A percentile compares a stretch with the other conserved stretches of the same genome.
Evolutionary conservation across 1,140 invertebrate species (phyloP).

Genomic region (Macrosteles quadrilineatus): DNA sequence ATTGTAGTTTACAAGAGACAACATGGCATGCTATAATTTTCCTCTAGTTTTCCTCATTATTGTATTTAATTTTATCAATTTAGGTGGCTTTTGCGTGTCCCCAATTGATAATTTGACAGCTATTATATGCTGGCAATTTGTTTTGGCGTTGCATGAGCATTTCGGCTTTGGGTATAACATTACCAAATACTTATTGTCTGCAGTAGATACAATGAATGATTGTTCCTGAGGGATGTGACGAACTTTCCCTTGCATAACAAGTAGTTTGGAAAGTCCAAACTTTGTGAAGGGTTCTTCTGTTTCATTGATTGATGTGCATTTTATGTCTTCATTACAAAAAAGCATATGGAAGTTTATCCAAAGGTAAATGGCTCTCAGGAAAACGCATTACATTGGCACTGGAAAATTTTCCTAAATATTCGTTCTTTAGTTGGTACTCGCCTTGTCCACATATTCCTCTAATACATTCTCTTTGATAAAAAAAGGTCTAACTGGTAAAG

Average conservation of each 20-base stretch:
- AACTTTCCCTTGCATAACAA: not conserved
- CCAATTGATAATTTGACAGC: too few species aligned
- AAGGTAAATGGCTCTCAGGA: not conserved
- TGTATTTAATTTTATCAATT: too few species aligned
- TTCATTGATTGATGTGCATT: not conserved
- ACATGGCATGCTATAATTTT: too few species aligned
- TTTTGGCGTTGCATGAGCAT: not conserved
- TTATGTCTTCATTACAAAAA: not conserved
- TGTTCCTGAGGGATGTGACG: not conserved
- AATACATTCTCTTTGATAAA: too few species aligned
- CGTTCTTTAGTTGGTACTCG: not conserved
- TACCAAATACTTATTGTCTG: not conserved
- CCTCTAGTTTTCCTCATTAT: too few species aligned
- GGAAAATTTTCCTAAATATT: not conserved
- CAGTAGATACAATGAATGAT: not conserved
- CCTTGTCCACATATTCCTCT: not conserved
- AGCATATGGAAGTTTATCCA: conserved; percentile 3
- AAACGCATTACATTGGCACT: not conserved
- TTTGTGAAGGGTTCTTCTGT: not conserved
- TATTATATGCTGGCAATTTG: too few species aligned
- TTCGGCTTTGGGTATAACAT: not conserved
- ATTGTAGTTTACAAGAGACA: too few species aligned
- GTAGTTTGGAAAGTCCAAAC: not conserved
- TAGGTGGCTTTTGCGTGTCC: too few species aligned
- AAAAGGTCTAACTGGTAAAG: not conserved